A percentile compares a stretch with the other conserved stretches of the same genome.
Evolutionary conservation across 1,140 invertebrate species (phyloP).

Genomic region (Penaeus chinensis): DNA sequence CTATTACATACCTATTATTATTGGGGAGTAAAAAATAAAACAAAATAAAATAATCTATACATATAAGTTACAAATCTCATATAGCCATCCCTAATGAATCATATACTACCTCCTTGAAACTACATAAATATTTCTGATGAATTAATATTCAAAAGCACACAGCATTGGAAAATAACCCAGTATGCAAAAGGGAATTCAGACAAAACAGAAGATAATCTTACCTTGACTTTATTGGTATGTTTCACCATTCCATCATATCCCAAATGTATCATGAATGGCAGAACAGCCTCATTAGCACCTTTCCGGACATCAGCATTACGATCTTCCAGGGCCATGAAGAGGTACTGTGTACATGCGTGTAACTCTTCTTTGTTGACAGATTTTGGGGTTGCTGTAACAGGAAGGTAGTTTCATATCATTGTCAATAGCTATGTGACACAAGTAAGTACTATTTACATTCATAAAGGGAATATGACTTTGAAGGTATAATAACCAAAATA

Average conservation of each 20-base stretch:
- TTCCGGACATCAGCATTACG: conserved; percentile 91
- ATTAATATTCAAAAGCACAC: too few species aligned
- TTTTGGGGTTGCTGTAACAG: conserved; percentile 55
- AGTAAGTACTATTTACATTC: too few species aligned
- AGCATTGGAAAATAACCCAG: neutral
- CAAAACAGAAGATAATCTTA: conserved; percentile 66
- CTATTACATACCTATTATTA: too few species aligned
- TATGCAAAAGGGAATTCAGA: neutral
- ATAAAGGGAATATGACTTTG: too few species aligned
- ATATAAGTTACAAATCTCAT: neutral
- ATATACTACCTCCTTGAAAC: too few species aligned
- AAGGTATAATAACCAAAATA: too few species aligned
- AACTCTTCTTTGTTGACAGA: conserved; percentile 79
- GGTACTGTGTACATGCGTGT: conserved; percentile 78
- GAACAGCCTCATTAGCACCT: conserved; percentile 86
- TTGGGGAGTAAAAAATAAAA: too few species aligned
- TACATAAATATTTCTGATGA: too few species aligned
- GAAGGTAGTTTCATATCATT: neutral
- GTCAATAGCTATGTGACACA: neutral
- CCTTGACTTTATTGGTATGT: conserved; percentile 85
- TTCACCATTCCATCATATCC: conserved; percentile 86
- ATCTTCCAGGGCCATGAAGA: conserved; percentile 90
- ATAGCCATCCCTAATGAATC: too few species aligned
- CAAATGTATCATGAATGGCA: conserved; percentile 93
- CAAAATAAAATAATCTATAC: too few species aligned